A percentile compares a stretch with the other conserved stretches of the same genome.
Evolutionary conservation across 1,140 invertebrate species (phyloP).

Genomic region (Diorhabda sublineata): DNA sequence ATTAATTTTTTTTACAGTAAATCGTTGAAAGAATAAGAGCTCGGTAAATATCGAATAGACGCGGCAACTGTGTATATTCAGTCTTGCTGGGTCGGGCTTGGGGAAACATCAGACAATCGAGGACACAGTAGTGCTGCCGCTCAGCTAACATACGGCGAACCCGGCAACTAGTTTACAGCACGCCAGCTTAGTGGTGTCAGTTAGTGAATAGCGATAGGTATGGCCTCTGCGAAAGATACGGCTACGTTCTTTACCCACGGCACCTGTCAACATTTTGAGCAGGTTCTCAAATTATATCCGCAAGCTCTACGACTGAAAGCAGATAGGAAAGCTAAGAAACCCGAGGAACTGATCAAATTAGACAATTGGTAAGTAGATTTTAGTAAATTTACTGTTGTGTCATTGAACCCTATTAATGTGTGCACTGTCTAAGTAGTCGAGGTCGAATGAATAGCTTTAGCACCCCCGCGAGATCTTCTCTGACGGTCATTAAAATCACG

Average conservation of each 20-base stretch:
- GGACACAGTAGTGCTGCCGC: constrained; percentile 30
- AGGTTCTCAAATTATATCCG: constrained; percentile 83
- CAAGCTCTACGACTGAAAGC: constrained; percentile 83
- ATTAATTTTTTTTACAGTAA: no score
- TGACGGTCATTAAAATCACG: constrained; percentile 60
- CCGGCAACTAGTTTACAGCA: constrained; percentile 18
- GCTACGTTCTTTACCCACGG: constrained; percentile 87
- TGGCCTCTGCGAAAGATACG: constrained; percentile 81
- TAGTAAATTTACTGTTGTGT: constrained; percentile 37
- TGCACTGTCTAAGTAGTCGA: constrained; percentile 37
- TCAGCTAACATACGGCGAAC: constrained; percentile 16
- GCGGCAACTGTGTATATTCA: constrained; percentile 39
- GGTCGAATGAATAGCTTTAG: constrained; percentile 52
- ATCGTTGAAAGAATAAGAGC: no score
- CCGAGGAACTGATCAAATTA: constrained; percentile 87
- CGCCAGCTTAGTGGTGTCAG: constrained; percentile 40
- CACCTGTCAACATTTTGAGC: constrained; percentile 79
- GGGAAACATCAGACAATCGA: constrained; percentile 41
- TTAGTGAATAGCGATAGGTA: constrained; percentile 53
- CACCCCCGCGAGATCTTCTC: constrained; percentile 56
- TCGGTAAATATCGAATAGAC: not conserved
- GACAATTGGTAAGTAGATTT: constrained; percentile 81
- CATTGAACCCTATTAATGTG: constrained; percentile 50
- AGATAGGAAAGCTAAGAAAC: constrained; percentile 82
- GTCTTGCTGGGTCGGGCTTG: constrained; percentile 40